Conservation (phyloP, 2,797 vertebrate genomes). For the Falco cherrug region DNA sequence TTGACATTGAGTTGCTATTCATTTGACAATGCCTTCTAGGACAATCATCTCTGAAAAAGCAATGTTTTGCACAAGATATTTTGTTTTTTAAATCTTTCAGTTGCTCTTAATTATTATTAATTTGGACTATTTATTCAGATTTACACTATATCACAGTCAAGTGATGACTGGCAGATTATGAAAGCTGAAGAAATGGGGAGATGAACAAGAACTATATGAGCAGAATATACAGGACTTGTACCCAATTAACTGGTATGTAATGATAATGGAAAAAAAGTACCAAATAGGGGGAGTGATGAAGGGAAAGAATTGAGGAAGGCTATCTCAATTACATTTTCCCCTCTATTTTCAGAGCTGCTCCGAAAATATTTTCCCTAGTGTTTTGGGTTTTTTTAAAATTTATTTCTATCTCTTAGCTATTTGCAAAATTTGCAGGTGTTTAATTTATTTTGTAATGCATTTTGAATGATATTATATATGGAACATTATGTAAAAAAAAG, state of each 20-base stretch:
- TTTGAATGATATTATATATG: not conserved
- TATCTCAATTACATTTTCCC: not conserved
- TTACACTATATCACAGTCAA: not conserved
- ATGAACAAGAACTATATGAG: not conserved
- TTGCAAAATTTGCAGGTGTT: not conserved
- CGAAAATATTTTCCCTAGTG: not conserved
- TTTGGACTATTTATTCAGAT: not conserved
- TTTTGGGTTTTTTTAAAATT: not conserved
- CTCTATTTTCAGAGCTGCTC: not conserved
- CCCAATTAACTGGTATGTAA: not conserved
- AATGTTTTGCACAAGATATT: not conserved
- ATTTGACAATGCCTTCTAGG: not conserved
- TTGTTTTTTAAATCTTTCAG: not conserved
- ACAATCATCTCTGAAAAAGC: not conserved
- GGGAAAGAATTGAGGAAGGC: not conserved
- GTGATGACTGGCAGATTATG: not conserved
- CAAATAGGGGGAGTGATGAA: not conserved
- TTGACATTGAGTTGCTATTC: not conserved
- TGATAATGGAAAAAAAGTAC: not conserved
- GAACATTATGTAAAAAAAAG: not conserved
- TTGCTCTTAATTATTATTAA: not conserved
- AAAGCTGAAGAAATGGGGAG: not conserved
- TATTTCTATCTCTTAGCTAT: not conserved
- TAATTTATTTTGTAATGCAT: not conserved
- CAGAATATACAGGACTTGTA: not conserved